Conservation (phyloP, 2,797 vertebrate species). For the Gambelia wislizenii region DNA sequence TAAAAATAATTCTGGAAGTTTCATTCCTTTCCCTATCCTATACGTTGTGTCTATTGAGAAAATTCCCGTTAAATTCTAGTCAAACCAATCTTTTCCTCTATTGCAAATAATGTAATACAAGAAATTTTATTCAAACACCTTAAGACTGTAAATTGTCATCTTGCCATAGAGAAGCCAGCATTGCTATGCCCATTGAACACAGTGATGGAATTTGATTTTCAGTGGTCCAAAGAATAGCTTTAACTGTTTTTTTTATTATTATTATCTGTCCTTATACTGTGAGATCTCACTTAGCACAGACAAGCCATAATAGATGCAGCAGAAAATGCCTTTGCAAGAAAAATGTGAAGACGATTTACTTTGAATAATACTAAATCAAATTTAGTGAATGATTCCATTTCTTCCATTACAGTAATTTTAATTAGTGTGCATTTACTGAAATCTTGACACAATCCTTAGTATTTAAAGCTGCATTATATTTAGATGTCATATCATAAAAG, state of each 20-base stretch:
- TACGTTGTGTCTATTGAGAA: not conserved
- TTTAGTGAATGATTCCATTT: constrained; percentile 42
- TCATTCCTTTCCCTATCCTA: not conserved
- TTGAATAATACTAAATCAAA: constrained; percentile 54
- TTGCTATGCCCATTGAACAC: not conserved
- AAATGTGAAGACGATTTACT: not conserved
- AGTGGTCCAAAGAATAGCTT: not conserved
- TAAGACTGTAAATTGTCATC: constrained; percentile 8
- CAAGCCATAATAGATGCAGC: not conserved
- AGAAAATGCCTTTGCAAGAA: not conserved
- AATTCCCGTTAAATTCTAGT: not conserved
- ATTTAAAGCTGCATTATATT: constrained; percentile 76
- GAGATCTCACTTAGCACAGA: constrained; percentile 26
- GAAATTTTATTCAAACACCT: not conserved
- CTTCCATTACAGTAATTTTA: constrained; percentile 53
- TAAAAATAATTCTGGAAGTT: not conserved
- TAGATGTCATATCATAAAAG: constrained; percentile 75
- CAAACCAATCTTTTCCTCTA: constrained; percentile 3
- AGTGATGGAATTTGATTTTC: constrained; percentile 26
- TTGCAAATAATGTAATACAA: constrained; percentile 46
- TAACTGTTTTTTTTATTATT: not conserved
- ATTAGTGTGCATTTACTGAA: constrained; percentile 55
- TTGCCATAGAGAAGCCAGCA: not conserved
- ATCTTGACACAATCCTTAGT: constrained; percentile 65
- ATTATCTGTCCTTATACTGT: constrained; percentile 27